A percentile compares a stretch with the other conserved stretches of the same genome.
These are phyloP conservation scores for Lycopodina hypogea DNA, from an alignment of 37 sponge, comb jelly and placozoan species.

Conservation along the genomic window DNA sequence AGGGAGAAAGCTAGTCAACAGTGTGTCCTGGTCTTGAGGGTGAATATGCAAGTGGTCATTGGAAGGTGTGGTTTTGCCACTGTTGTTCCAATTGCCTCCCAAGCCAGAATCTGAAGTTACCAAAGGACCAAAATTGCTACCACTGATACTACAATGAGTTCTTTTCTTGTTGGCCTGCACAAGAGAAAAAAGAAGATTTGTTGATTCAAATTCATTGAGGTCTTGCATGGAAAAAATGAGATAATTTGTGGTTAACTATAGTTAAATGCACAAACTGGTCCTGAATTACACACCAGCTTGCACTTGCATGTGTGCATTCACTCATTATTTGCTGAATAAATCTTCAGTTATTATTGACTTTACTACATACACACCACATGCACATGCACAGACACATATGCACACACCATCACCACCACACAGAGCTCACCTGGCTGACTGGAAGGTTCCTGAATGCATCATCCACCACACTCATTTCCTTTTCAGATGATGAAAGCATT, in stretches of 20 bases:
- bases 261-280: too few relatives aligned
- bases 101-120: conserved; percentile 55
- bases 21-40: conserved; percentile 23
- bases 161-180: conserved; percentile 20
- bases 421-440: conserved; percentile 51
- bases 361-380: too few relatives aligned
- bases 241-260: too few relatives aligned
- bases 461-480: conserved; percentile 15
- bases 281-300: too few relatives aligned
- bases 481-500: background rate
- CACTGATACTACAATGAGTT: background rate
- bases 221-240: too few relatives aligned
- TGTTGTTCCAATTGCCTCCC: conserved; percentile 8
- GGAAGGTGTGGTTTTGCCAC: background rate
- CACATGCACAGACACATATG: too few relatives aligned
- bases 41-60: conserved; percentile 18
- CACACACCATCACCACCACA: too few relatives aligned
- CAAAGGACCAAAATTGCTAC: conserved; percentile 19
- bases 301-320: too few relatives aligned
- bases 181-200: too few relatives aligned
- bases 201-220: too few relatives aligned
- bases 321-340: too few relatives aligned
- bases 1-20: background rate
- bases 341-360: too few relatives aligned
- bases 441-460: conserved; percentile 57